Conservation (phyloP, 2,113 vertebrate genomes). For the Ceyx margarethae region DNA sequence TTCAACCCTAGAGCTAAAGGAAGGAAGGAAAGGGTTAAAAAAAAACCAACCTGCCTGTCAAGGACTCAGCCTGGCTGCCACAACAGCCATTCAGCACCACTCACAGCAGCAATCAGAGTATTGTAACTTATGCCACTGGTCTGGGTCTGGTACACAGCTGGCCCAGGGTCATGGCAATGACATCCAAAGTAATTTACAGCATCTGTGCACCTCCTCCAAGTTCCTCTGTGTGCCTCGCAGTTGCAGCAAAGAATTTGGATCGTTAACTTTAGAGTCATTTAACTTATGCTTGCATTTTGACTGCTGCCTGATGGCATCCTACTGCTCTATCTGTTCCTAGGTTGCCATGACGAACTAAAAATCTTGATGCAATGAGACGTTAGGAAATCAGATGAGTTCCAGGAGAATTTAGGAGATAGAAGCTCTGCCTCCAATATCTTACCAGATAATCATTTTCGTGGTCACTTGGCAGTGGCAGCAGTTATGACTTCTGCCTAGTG, state of each 20-base stretch:
- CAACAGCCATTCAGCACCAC: background rate
- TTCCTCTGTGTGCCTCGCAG: background rate
- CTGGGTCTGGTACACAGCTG: conserved; percentile 1
- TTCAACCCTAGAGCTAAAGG: background rate
- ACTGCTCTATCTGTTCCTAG: background rate
- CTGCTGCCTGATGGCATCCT: conserved; percentile 5
- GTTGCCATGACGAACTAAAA: conserved; percentile 34
- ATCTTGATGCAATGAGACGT: background rate
- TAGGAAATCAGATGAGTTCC: background rate
- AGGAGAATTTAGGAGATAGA: background rate
- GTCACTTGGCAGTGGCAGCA: background rate
- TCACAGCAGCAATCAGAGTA: background rate
- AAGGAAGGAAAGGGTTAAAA: background rate
- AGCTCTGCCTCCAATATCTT: background rate
- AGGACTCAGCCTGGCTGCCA: background rate
- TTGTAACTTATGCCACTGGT: background rate
- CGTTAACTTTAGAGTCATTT: conserved; percentile 47
- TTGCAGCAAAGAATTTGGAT: conserved; percentile 12
- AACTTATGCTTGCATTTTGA: conserved; percentile 39
- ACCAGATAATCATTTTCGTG: background rate
- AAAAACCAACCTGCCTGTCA: background rate
- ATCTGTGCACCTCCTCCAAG: conserved; percentile 12
- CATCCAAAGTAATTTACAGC: conserved; percentile 44
- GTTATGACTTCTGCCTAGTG: background rate
- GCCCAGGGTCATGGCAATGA: background rate